phyloP scores from a whole-genome alignment of 2,113 vertebrate genomes.

The Lepus americanus region DNA sequence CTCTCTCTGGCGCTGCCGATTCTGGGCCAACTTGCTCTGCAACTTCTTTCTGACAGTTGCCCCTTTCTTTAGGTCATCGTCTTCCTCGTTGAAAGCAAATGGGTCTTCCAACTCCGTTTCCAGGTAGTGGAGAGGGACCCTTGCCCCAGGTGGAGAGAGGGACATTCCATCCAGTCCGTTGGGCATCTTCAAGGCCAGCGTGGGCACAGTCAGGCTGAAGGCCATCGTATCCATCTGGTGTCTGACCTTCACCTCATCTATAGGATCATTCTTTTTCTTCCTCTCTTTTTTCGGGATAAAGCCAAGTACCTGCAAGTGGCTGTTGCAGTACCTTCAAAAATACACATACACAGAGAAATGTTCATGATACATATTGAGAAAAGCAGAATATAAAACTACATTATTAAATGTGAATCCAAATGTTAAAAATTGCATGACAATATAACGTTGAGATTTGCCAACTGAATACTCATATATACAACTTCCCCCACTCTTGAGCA shows the following conservation, averaged over 20 bases:
- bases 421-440: not conserved
- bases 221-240: conserved; percentile 96
- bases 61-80: conserved; percentile 93
- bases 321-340: conserved; percentile 98
- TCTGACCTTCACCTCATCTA: conserved; percentile 95
- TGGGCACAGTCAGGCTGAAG: conserved; percentile 97
- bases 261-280: conserved; percentile 98
- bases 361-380: not conserved
- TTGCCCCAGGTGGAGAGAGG: conserved; percentile 93
- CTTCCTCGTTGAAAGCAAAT: conserved; percentile 98
- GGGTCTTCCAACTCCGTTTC: conserved; percentile 97
- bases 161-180: conserved; percentile 97
- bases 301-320: conserved; percentile 99
- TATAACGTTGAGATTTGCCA: not conserved
- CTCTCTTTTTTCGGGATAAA: conserved; percentile 99
- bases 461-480: not conserved
- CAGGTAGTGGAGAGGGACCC: conserved; percentile 93
- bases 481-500: not conserved
- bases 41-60: conserved; percentile 94
- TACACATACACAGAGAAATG: conserved; percentile 29
- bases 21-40: conserved; percentile 95
- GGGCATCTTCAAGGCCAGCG: conserved; percentile 95
- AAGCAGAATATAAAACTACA: not conserved
- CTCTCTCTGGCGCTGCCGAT: conserved; percentile 92
- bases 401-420: conserved; percentile 4